Evolutionary conservation across 1,140 invertebrate species (phyloP), one percentile per base, ranked within the genome.

Genomic region (Dendroctonus ponderosae): DNA sequence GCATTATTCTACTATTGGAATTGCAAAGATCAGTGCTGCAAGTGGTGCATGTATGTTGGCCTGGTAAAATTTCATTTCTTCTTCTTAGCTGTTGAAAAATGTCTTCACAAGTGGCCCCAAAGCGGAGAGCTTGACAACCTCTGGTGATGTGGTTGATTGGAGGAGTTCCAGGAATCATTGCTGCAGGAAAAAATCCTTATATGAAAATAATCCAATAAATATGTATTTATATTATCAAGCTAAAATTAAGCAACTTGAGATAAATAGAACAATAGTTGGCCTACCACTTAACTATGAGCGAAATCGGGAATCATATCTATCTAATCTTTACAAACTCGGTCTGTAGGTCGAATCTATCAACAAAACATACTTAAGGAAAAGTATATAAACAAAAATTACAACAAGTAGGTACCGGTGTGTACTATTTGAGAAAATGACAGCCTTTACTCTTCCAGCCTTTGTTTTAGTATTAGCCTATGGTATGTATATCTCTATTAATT

Each of bases 21-120:
- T 74, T 74, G 40, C 73, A 74, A 5, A 69, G 65, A 59, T 74
- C 73, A 11, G 64, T 58, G 50, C 67, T 73, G 49, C 73, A 74
- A 9, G 73, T 74, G 9, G 71, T 62, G 49, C 73, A 74, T 6
- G 66, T 69, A 50, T 74, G 73, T 56, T 74, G 73, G 3, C 73
- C 73, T 3, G 68, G 71, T 8, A 72, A 57, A 44, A 74, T 67
- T 38, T 64, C 57, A 3, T 66, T 68, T 44, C 58, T 70, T 11
- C 57, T 49, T 46, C 70, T 61, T 40, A 73, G 59, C 14, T 74
- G 64, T 40, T 72, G 68, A 60, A 74, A 74, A 51, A 74, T 74
- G 49, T 74, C 71, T 46, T 74, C 73, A 44, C 73, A 74, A 2
- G 71, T 73, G 5, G 71, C 66, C 5, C 73, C 73, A 49, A 70